Evolutionary conservation across 2,113 vertebrate species (phyloP).

Genomic region (Plotosus lineatus): DNA sequence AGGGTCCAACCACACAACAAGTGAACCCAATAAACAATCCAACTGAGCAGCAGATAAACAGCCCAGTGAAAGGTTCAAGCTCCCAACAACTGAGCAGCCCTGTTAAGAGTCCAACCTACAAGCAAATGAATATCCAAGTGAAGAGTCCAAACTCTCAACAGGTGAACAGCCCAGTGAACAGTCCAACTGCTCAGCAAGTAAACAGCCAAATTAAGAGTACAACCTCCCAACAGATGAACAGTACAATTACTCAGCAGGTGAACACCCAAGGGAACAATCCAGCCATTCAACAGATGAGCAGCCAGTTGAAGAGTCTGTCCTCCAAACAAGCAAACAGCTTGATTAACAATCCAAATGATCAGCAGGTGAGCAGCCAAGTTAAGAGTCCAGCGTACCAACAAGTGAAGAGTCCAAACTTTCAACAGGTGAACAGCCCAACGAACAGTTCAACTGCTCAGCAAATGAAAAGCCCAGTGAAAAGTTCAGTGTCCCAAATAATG

Average conservation of each 20-base stretch:
- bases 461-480: slow-evolving; percentile 4
- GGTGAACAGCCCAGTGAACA: slow-evolving; percentile 2
- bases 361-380: slow-evolving; percentile 25
- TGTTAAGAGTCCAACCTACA: not conserved
- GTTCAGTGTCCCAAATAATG: too few species aligned
- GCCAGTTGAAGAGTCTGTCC: not conserved
- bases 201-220: slow-evolving; percentile 31
- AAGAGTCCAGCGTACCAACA: too few species aligned
- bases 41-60: not conserved
- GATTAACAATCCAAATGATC: not conserved
- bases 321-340: not conserved
- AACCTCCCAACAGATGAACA: not conserved
- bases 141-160: not conserved
- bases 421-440: not conserved
- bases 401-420: not conserved
- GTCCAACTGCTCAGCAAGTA: not conserved
- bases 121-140: not conserved
- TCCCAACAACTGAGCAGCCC: not conserved
- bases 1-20: not conserved
- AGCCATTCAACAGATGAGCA: not conserved
- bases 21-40: not conserved
- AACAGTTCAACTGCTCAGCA: not conserved
- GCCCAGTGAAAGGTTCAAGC: too few species aligned
- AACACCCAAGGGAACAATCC: not conserved
- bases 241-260: slow-evolving; percentile 2